Evolutionary conservation across 1,140 invertebrate species (phyloP), one percentile per base, ranked within the genome.

Genomic region (Sycophaga agraensis): DNA sequence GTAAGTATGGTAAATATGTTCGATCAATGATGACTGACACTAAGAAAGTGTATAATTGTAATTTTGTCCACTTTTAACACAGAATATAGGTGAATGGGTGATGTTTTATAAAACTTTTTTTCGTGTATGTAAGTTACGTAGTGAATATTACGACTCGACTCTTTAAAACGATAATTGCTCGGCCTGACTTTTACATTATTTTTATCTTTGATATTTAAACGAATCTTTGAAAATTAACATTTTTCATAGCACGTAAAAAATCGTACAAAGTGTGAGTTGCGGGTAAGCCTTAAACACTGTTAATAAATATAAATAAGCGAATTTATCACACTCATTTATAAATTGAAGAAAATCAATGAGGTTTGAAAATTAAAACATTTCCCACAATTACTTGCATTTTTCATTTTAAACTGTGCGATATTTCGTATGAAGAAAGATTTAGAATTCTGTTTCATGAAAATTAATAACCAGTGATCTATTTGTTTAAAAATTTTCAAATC

Each of bases 1-100:
- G 74, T 76, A 75, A 48, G 75, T 76, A 76, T 54, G 65, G 40
- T 74, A 70, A 75, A 74, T 72, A 76, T 76, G 74, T 70, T 56
- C 11, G 56, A 56, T 50, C 14, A 50, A 19, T 19, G 46, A 50
- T 54, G 49, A 37, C 9, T 43, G 48, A 51, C 17, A 5, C 8
- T 22, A 7, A 55, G 40, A 48, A 22, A 46, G 7, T 16, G 40
- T 60, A 24, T 46, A 34, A 1, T 16, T 34, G 56, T 51, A 40
- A 48, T 40, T 31, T 31, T 50, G 16, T 46, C 14, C 24, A 35
- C 17, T 53, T 60, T 45, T 11, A 60, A 45, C 12, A 34, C 50
- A 50, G 14, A 26, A n/a, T 28, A 43, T 22, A 60, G 49, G 49
- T 53, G 58, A 53, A 60, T 45, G 48, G 49, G 40, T 60, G 49